Conservation (phyloP, 2,797 vertebrate genomes). For the Cetoscarus ocellatus region DNA sequence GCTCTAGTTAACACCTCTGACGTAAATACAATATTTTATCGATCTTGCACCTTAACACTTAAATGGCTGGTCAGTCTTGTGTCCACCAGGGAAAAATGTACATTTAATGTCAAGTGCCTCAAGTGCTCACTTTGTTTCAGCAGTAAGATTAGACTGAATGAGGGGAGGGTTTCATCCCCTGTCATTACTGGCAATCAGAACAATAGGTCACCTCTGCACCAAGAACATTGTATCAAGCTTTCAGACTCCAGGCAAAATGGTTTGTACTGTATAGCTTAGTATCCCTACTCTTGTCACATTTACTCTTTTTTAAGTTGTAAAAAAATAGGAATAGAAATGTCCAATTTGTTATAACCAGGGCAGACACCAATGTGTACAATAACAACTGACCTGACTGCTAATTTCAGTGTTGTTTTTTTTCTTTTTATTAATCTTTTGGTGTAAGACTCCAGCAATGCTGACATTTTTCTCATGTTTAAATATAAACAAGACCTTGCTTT, state of each 20-base stretch:
- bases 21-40: neutral
- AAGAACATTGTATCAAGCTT: conserved; percentile 17
- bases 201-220: conserved; percentile 53
- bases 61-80: conserved; percentile 6
- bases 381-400: no score
- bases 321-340: neutral
- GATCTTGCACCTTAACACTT: neutral
- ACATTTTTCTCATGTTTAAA: no score
- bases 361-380: neutral
- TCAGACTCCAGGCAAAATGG: conserved; percentile 20
- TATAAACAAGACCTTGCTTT: no score
- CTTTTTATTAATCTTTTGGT: no score
- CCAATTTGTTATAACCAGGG: neutral
- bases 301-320: neutral
- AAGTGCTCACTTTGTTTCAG: conserved; percentile 41
- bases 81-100: conserved; percentile 28
- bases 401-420: no score
- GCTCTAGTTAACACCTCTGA: neutral
- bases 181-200: conserved; percentile 69
- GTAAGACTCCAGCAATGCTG: no score
- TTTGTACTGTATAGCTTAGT: conserved; percentile 3
- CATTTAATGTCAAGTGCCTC: conserved; percentile 44
- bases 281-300: neutral
- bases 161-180: conserved; percentile 56
- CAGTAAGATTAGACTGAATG: conserved; percentile 45